A percentile compares a stretch with the other conserved stretches of the same genome.
Evolutionary conservation across 1,140 invertebrate genomes (phyloP).

Genomic region (Eciton burchellii): DNA sequence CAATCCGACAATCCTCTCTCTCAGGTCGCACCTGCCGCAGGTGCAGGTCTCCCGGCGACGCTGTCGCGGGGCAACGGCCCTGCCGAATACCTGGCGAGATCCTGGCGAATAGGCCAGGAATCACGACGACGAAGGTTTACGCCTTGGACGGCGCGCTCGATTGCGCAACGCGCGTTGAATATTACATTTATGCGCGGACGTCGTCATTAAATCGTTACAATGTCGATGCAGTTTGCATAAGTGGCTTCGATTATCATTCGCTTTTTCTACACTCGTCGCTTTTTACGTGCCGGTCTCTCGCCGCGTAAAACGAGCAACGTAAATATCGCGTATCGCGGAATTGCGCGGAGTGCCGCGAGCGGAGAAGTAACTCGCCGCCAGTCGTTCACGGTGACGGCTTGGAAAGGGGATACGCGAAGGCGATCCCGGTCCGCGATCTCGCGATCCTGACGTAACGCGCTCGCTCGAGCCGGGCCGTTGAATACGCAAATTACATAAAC

Average conservation of each 20-base stretch:
- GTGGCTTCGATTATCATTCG: no score
- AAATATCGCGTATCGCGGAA: constrained; percentile 21
- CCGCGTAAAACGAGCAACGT: no score
- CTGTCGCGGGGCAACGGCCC: constrained; percentile 59
- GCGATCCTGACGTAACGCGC: no score
- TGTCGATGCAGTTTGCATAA: no score
- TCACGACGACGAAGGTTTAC: neutral
- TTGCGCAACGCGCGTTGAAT: neutral
- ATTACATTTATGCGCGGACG: neutral
- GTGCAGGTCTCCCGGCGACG: constrained; percentile 53
- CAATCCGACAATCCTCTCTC: constrained; percentile 46
- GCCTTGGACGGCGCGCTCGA: no score
- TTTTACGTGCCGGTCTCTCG: no score
- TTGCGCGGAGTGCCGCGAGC: neutral
- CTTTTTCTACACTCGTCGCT: no score
- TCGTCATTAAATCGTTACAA: no score
- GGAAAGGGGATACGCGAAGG: neutral
- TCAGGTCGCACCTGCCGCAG: constrained; percentile 66
- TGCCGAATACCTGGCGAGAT: neutral
- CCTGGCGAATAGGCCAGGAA: constrained; percentile 1
- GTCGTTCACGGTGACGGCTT: neutral
- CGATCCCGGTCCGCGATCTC: no score
- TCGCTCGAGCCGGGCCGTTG: no score
- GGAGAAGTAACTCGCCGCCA: neutral
- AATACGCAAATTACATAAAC: neutral